Conservation (phyloP, 2,888 invertebrate genomes). For the Drosophila ochracea region DNA sequence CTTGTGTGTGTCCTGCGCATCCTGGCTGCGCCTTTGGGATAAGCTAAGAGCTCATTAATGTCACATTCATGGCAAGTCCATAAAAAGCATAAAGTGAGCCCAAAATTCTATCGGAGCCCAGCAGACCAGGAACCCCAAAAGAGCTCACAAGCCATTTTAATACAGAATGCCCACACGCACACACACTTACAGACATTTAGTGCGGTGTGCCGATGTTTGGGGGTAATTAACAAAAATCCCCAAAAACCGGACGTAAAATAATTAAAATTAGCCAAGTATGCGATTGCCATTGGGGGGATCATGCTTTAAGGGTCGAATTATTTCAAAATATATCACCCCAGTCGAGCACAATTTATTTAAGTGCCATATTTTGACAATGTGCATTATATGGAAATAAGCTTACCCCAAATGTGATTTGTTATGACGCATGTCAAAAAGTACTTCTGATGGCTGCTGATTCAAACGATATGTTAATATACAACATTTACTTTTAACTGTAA, state of each 20-base stretch:
- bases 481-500: neutral
- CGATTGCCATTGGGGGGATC: constrained; percentile 51
- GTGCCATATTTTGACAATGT: constrained; percentile 35
- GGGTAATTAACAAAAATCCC: constrained; percentile 72
- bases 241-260: constrained; percentile 71
- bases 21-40: constrained; percentile 69
- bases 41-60: constrained; percentile 79
- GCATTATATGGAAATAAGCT: constrained; percentile 5
- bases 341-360: constrained; percentile 42
- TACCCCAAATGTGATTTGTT: constrained; percentile 4
- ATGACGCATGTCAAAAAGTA: neutral
- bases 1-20: constrained; percentile 4
- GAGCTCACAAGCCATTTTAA: constrained; percentile 60
- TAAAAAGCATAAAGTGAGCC: constrained; percentile 69
- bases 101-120: constrained; percentile 69
- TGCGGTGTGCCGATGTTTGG: constrained; percentile 31
- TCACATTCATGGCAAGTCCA: constrained; percentile 74
- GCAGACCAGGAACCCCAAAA: constrained; percentile 29
- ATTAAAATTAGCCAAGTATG: constrained; percentile 74
- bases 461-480: neutral
- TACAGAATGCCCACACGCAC: constrained; percentile 58
- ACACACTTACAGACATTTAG: constrained; percentile 45
- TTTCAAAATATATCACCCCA: constrained; percentile 9
- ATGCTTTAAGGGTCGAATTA: constrained; percentile 37
- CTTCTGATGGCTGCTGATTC: neutral